Conservation (phyloP, 2,797 vertebrate genomes). For the Synaphobranchus kaupii region DNA sequence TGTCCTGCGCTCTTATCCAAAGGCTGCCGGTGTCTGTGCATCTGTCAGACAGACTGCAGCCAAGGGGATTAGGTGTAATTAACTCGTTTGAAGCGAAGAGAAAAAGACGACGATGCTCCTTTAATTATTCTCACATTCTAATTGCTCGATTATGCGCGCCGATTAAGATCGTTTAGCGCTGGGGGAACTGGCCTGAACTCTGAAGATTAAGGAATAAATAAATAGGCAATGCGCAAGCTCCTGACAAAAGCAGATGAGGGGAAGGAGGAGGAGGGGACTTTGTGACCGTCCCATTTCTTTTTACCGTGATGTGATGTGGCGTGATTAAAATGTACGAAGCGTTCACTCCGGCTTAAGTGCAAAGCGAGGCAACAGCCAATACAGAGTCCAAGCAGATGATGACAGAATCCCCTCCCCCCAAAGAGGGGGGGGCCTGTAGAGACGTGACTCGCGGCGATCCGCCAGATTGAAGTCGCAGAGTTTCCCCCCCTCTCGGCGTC, state of each 20-base stretch:
- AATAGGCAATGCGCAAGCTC: not conserved
- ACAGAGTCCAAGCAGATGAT: slow-evolving; percentile 17
- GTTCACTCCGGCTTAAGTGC: not conserved
- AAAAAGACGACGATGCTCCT: slow-evolving; percentile 7
- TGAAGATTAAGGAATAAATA: not conserved
- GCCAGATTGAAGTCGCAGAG: slow-evolving; percentile 29
- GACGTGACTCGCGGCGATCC: too few species aligned
- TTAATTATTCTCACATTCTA: slow-evolving; percentile 45
- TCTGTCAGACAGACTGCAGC: slow-evolving; percentile 16
- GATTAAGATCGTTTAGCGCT: slow-evolving; percentile 34
- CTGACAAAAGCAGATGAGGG: not conserved
- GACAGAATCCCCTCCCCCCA: not conserved
- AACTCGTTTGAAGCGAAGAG: slow-evolving; percentile 6
- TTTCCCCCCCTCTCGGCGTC: slow-evolving; percentile 21
- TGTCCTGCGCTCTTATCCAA: not conserved
- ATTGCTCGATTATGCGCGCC: slow-evolving; percentile 47
- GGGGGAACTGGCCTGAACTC: slow-evolving; percentile 26
- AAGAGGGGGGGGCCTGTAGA: slow-evolving; percentile 10
- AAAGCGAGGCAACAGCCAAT: not conserved
- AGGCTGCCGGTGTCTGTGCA: too few species aligned
- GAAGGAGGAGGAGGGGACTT: not conserved
- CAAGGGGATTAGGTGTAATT: not conserved
- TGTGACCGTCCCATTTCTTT: not conserved
- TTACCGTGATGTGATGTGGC: not conserved
- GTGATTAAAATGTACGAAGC: slow-evolving; percentile 15